phyloP scores from a whole-genome alignment of 1,140 invertebrate genomes.

The Drosophila micromelanica region DNA sequence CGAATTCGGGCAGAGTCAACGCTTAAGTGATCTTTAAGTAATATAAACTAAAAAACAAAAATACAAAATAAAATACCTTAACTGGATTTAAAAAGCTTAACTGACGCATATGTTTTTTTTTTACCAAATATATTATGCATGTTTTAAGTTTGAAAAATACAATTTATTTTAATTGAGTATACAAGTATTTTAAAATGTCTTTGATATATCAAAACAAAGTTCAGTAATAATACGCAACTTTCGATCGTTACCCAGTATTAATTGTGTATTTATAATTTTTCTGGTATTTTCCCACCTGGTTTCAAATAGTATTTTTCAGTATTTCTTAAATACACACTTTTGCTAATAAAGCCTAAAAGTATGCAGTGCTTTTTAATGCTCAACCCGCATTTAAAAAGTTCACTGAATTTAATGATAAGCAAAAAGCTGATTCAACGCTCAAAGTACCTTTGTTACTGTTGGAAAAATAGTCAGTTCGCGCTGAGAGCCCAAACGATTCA shows the following conservation, averaged over 20 bases:
- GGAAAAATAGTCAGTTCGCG: conserved; percentile 20
- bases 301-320: background rate
- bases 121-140: no score
- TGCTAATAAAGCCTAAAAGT: conserved; percentile 22
- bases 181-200: no score
- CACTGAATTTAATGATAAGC: conserved; percentile 6
- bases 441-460: background rate
- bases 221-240: no score
- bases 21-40: background rate
- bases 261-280: no score
- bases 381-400: background rate
- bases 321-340: background rate
- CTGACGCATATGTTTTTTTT: no score
- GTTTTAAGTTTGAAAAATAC: no score
- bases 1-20: conserved; percentile 25
- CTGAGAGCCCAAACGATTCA: background rate
- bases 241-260: no score
- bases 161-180: no score
- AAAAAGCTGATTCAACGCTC: conserved; percentile 4
- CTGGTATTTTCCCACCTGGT: background rate
- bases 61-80: no score
- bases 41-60: background rate
- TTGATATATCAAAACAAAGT: no score
- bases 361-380: conserved; percentile 5
- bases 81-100: no score